Conservation (phyloP, 2,888 invertebrate species). For the Chirona hameri region DNA sequence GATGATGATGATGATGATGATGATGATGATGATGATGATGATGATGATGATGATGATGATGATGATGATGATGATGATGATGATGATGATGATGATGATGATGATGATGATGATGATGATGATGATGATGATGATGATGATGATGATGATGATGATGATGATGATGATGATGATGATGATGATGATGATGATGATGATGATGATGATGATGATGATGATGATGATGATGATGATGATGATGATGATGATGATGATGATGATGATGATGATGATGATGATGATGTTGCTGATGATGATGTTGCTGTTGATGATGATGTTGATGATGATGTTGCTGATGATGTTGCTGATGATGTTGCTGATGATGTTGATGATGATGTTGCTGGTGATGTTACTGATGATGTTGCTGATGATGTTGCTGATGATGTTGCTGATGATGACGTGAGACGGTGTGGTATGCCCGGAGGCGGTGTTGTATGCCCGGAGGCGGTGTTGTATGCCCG, state of each 20-base stretch:
- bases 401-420: no score
- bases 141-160: slow-evolving; percentile 22
- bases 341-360: no score
- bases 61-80: slow-evolving; percentile 22
- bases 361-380: no score
- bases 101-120: slow-evolving; percentile 22
- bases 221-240: slow-evolving; percentile 22
- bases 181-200: slow-evolving; percentile 22
- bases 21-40: slow-evolving; percentile 22
- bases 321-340: no score
- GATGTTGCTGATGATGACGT: no score
- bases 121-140: slow-evolving; percentile 22
- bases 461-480: no score
- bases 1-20: slow-evolving; percentile 22
- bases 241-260: slow-evolving; percentile 22
- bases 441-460: no score
- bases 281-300: no score
- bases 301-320: no score
- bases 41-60: slow-evolving; percentile 22
- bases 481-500: no score
- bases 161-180: slow-evolving; percentile 22
- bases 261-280: slow-evolving; percentile 12
- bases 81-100: slow-evolving; percentile 22
- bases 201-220: slow-evolving; percentile 22
- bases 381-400: no score